Base-by-base conservation (phyloP, 2,888 invertebrate species). In the Parthenolecanium corni region DNA sequence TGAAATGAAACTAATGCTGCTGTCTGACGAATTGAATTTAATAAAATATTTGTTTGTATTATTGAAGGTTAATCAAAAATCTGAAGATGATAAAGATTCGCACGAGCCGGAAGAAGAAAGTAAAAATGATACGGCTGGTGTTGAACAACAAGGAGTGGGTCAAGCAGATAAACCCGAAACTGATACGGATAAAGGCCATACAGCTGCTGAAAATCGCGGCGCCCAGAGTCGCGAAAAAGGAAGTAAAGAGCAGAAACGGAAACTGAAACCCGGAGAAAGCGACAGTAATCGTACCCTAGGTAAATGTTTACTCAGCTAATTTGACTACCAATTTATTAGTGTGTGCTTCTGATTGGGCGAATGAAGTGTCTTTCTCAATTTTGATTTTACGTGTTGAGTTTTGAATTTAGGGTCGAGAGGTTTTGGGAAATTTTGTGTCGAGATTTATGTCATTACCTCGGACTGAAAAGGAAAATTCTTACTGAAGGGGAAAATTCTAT, bases 201-300 rank as follows among this genome's bases (percentile, higher is more conserved):
- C 72, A 73, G 68, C 71, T 72, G 63, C 70, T 69, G 67, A 71
- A 69, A 69, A 73, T 66, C 66, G 73, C 52, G 65, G 67, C 3
- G 11, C 58, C 3, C 61, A 63, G 24, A 67, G 53, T 69, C 71
- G 78, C 0, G 78, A 76, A 4, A 71, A 72, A 14, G 66, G 75
- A 44, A 71, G 76, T 47, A 74, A 78, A 21, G 71, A 75, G 38
- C 72, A 76, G 52, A 74, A 77, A 63, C 75, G 80, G 67, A 79
- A 80, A 67, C 83, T 84, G 62, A 84, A 82, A 69, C 88, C 86
- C 0, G 88, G 89, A 1, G 79, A 80, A 66, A 83, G 85, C 0
- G 84, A 90, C 68, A 82, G 84, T 46, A 81, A 86, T 69, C 77
- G 88, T 58, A 84, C 82, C 9, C 74, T 91, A 64, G 79, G 80